phyloP scores from a whole-genome alignment of 1,140 invertebrate species.

The Drosophila sucinea region DNA sequence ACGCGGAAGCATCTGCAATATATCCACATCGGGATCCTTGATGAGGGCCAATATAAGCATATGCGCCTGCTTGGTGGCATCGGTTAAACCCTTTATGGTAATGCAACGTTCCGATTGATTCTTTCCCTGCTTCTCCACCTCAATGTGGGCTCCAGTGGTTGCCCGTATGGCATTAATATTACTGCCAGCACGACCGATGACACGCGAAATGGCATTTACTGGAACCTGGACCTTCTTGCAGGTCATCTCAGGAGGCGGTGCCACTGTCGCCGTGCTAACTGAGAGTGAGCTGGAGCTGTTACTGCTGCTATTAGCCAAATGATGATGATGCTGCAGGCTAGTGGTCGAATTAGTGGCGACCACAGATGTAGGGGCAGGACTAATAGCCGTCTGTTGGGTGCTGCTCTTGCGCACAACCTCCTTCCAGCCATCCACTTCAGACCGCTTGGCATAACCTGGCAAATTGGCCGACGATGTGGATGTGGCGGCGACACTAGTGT shows the following conservation, averaged over 20 bases:
- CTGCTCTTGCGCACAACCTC: conserved; percentile 95
- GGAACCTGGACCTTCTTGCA: conserved; percentile 95
- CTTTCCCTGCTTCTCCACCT: conserved; percentile 98
- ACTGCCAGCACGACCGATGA: conserved; percentile 97
- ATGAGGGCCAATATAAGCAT: conserved; percentile 93
- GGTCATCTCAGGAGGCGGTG: conserved; percentile 66
- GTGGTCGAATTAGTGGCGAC: conserved; percentile 29
- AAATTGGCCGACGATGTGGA: conserved; percentile 10
- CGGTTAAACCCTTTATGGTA: conserved; percentile 96
- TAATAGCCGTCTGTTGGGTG: conserved; percentile 72
- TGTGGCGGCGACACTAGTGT: conserved; percentile 12
- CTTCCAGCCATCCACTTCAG: conserved; percentile 97
- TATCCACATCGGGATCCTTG: conserved; percentile 96
- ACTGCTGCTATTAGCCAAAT: conserved; percentile 39
- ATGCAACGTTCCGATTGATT: conserved; percentile 96
- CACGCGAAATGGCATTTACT: conserved; percentile 95
- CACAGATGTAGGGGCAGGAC: conserved; percentile 3
- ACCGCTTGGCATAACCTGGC: conserved; percentile 50
- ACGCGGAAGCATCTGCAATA: conserved; percentile 91
- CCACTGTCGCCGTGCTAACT: conserved; percentile 4
- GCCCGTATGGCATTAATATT: conserved; percentile 98
- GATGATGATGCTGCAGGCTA: conserved; percentile 48
- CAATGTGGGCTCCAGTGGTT: conserved; percentile 97
- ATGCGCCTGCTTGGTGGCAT: conserved; percentile 95
- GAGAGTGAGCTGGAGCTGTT: conserved; percentile 42